phyloP scores from a whole-genome alignment of 2,888 invertebrate genomes.

The Azorinus chamasolen region DNA sequence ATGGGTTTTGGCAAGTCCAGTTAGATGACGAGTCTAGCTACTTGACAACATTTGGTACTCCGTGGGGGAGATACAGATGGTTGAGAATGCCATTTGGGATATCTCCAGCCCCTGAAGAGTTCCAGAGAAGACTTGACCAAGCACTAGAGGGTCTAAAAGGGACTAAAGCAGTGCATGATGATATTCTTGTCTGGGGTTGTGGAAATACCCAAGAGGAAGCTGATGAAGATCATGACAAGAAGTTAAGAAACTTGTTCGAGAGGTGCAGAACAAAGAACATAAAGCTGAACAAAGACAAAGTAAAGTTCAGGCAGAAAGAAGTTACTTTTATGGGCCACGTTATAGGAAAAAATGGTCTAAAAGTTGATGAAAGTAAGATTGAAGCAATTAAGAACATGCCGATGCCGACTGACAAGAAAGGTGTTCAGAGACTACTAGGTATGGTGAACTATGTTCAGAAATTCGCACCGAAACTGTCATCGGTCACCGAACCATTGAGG shows the following conservation, averaged over 20 bases:
- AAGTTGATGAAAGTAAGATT: constrained; percentile 22
- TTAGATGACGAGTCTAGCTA: constrained; percentile 28
- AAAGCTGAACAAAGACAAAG: constrained; percentile 37
- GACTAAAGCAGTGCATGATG: constrained; percentile 26
- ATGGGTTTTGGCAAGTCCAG: constrained; percentile 39
- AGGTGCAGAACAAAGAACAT: constrained; percentile 16
- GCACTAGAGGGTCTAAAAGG: constrained; percentile 33
- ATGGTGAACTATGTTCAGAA: constrained; percentile 32
- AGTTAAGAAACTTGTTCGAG: constrained; percentile 11
- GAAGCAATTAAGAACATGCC: constrained; percentile 32
- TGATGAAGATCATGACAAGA: constrained; percentile 25
- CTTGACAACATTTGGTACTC: constrained; percentile 45
- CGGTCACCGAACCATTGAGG: constrained; percentile 37
- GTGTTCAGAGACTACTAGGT: constrained; percentile 26
- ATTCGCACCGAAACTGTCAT: constrained; percentile 30
- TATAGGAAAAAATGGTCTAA: constrained; percentile 14
- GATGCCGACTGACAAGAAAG: constrained; percentile 21
- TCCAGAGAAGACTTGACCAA: constrained; percentile 28
- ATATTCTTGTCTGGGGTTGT: constrained; percentile 38
- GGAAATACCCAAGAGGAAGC: constrained; percentile 13
- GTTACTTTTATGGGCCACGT: constrained; percentile 23
- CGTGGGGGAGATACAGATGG: constrained; percentile 43
- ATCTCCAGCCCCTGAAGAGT: constrained; percentile 36
- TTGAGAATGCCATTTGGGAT: constrained; percentile 54
- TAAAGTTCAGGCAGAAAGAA: constrained; percentile 7